Conservation (phyloP, 2,113 vertebrate species). For the Rhineura floridana region DNA sequence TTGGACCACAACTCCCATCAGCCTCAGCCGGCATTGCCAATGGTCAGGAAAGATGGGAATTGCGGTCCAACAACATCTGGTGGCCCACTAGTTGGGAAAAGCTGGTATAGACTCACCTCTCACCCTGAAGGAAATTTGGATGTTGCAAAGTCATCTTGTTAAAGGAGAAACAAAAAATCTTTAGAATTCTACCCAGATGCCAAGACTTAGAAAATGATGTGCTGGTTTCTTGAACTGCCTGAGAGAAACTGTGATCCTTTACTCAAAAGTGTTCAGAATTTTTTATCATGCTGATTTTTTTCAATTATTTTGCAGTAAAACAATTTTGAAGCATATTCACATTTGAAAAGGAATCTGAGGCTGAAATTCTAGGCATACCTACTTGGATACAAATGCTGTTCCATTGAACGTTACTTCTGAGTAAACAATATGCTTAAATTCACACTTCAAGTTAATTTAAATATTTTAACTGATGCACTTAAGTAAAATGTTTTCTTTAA, state of each 20-base stretch:
- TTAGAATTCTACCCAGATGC: conserved; percentile 50
- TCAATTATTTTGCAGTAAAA: background rate
- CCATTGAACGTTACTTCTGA: background rate
- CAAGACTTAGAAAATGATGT: background rate
- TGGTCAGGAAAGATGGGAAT: too few species aligned
- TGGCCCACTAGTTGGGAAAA: too few species aligned
- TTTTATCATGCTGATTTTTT: background rate
- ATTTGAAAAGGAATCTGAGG: background rate
- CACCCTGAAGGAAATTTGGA: conserved; percentile 79
- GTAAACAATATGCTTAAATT: background rate
- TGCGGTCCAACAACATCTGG: too few species aligned
- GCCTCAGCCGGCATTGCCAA: too few species aligned
- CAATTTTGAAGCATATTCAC: background rate
- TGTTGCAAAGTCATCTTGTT: conserved; percentile 78
- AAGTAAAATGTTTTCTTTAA: too few species aligned
- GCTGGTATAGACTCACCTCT: fast-evolving
- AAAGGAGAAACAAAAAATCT: conserved; percentile 81
- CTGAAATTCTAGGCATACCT: background rate
- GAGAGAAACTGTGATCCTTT: background rate
- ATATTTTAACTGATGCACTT: too few species aligned
- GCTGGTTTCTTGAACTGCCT: conserved; percentile 11
- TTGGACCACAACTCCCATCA: too few species aligned
- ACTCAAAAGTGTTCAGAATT: background rate
- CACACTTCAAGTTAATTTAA: too few species aligned
- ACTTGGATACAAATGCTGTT: too few species aligned